Evolutionary conservation across 2,113 vertebrate genomes (phyloP).

Genomic region (Otus sunia): DNA sequence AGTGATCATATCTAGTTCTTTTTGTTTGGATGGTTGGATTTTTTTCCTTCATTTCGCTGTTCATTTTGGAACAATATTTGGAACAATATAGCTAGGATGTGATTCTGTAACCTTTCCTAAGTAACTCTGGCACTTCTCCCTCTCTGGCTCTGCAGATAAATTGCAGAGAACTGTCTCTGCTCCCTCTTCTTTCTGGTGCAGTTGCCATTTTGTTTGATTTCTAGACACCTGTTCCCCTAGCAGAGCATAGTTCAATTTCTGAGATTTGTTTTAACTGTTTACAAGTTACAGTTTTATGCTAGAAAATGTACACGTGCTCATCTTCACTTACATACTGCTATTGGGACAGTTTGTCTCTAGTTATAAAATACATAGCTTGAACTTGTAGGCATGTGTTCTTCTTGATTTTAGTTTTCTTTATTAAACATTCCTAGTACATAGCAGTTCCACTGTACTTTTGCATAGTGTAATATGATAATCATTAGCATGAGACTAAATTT

Average conservation of each 20-base stretch:
- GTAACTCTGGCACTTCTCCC: neutral
- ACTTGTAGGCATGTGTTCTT: neutral
- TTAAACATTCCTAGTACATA: neutral
- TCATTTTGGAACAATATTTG: neutral
- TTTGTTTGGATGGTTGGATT: neutral
- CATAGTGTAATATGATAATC: neutral
- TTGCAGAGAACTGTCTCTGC: neutral
- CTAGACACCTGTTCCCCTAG: neutral
- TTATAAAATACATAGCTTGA: neutral
- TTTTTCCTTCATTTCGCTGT: neutral
- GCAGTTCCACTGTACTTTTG: neutral
- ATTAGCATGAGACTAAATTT: neutral
- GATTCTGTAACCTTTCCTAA: neutral
- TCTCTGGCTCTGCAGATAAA: neutral
- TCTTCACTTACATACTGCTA: neutral
- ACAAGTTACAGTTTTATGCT: neutral
- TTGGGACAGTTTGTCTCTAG: neutral
- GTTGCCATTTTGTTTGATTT: neutral
- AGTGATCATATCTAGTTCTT: neutral
- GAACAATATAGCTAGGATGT: neutral
- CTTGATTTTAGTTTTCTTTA: neutral
- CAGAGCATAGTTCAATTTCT: neutral
- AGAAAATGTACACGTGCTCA: neutral
- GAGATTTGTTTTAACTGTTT: neutral
- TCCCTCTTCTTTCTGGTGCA: neutral